phyloP scores from a whole-genome alignment of 2,888 invertebrate species.

The Stenodema calcarata region DNA sequence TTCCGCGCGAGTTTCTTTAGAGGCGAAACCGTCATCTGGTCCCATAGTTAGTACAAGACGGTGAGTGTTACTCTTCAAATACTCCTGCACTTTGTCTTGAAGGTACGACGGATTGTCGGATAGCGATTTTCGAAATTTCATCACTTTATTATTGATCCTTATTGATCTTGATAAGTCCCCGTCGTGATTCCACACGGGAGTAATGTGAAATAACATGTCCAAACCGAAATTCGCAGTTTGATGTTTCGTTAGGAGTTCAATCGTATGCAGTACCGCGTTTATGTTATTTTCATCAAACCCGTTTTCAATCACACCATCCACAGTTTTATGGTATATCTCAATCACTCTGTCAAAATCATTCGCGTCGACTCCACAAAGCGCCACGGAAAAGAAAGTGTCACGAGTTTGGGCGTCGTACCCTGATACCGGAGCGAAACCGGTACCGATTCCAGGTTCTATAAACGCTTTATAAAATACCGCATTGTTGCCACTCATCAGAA shows the following conservation, averaged over 20 bases:
- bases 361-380: constrained; percentile 79
- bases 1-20: constrained; percentile 71
- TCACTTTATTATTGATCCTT: constrained; percentile 74
- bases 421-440: constrained; percentile 82
- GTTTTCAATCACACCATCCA: constrained; percentile 73
- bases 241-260: constrained; percentile 85
- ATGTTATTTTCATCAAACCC: constrained; percentile 85
- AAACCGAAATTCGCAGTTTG: constrained; percentile 89
- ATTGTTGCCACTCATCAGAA: constrained; percentile 86
- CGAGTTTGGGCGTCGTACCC: constrained; percentile 83
- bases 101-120: constrained; percentile 72
- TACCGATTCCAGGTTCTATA: constrained; percentile 87
- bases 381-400: constrained; percentile 84
- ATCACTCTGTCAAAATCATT: constrained; percentile 76
- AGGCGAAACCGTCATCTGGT: constrained; percentile 79
- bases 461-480: constrained; percentile 89
- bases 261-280: constrained; percentile 83
- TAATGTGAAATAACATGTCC: constrained; percentile 75
- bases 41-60: constrained; percentile 84
- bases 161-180: constrained; percentile 75
- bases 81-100: constrained; percentile 69
- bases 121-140: constrained; percentile 69
- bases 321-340: constrained; percentile 74
- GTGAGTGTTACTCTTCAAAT: constrained; percentile 81
- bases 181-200: constrained; percentile 87